A percentile compares a stretch with the other conserved stretches of the same genome.
Conservation (phyloP, 2,797 vertebrate species). For the Mus caroli region DNA sequence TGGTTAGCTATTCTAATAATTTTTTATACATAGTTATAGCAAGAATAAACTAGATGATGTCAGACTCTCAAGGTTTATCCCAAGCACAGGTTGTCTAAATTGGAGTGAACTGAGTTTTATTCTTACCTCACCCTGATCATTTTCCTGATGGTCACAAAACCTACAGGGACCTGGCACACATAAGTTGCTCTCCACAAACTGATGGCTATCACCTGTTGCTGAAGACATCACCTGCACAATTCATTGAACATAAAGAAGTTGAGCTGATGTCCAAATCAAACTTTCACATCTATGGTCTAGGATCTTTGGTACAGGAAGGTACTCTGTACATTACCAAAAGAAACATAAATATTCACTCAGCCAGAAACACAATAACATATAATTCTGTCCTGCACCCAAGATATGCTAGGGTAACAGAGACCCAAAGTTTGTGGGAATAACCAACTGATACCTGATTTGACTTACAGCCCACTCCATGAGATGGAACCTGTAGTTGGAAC, state of each 20-base stretch:
- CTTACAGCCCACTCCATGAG: too few relatives aligned
- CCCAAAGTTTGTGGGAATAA: too few relatives aligned
- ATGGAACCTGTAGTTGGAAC: too few relatives aligned
- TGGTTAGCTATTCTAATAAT: neutral
- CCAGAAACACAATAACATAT: neutral
- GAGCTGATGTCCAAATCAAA: too few relatives aligned
- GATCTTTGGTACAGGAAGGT: neutral
- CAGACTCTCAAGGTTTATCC: neutral
- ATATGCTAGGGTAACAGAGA: neutral
- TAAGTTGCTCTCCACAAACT: neutral
- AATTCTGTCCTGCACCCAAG: neutral
- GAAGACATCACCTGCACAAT: neutral
- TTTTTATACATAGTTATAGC: neutral
- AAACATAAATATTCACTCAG: neutral
- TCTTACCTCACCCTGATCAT: neutral
- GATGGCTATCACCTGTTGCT: neutral
- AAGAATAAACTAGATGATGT: neutral
- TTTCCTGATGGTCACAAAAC: neutral
- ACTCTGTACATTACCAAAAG: neutral
- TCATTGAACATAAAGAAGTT: too few relatives aligned
- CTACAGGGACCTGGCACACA: neutral
- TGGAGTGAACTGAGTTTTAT: neutral
- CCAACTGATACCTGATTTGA: too few relatives aligned
- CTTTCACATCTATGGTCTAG: too few relatives aligned
- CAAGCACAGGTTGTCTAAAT: neutral